These are phyloP conservation scores for Etheostoma spectabile DNA, from an alignment of 2,113 vertebrate genomes.

Conservation along the genomic window DNA sequence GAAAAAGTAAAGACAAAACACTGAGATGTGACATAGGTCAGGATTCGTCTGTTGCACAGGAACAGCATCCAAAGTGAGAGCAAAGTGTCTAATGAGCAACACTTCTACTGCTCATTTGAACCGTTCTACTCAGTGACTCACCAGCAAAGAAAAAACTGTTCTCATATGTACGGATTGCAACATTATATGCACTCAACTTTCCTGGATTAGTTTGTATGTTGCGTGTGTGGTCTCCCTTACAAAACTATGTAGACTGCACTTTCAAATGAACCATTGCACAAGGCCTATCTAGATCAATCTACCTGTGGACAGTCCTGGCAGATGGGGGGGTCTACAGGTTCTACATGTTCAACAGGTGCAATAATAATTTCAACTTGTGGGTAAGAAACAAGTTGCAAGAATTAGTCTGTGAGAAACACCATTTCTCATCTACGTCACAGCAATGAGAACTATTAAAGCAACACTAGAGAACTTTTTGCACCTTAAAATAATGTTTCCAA, in stretches of 20 bases:
- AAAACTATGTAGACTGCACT: constrained; percentile 1
- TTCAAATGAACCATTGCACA: constrained; percentile 11
- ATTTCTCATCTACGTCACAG: no score
- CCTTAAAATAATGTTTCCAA: no score
- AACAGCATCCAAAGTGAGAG: constrained; percentile 11
- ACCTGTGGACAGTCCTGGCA: not conserved
- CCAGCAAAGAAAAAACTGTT: constrained; percentile 7
- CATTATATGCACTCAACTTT: constrained; percentile 5
- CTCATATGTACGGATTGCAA: constrained; percentile 8
- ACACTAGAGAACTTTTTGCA: no score
- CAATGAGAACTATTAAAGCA: no score
- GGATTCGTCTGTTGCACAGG: constrained; percentile 37
- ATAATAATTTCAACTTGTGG: constrained; percentile 29
- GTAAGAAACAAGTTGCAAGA: constrained; percentile 43
- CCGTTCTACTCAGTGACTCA: constrained; percentile 5
- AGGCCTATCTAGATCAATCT: not conserved
- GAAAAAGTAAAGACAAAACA: constrained; percentile 44
- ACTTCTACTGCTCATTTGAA: not conserved
- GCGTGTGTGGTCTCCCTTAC: not conserved
- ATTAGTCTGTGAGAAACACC: no score
- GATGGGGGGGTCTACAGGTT: not conserved
- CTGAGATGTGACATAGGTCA: constrained; percentile 48
- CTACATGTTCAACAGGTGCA: constrained; percentile 14
- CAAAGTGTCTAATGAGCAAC: constrained; percentile 32
- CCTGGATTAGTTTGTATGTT: constrained; percentile 13